Evolutionary conservation across 2,797 vertebrate genomes (phyloP).

Genomic region (Cuniculus paca): DNA sequence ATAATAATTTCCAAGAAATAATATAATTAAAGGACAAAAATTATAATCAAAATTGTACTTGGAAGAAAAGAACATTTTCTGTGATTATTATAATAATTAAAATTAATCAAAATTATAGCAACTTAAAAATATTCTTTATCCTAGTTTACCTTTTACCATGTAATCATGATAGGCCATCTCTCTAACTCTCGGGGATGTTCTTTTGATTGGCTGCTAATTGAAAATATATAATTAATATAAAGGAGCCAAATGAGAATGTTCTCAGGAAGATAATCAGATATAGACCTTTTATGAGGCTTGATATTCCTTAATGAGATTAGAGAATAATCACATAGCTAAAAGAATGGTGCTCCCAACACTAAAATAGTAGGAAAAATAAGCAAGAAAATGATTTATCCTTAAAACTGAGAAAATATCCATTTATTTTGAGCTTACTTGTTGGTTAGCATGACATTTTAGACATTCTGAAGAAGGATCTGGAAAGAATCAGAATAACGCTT

Average conservation of each 20-base stretch:
- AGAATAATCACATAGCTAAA: not conserved
- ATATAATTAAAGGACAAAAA: not conserved
- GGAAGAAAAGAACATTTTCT: constrained; percentile 18
- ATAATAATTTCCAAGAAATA: constrained; percentile 1
- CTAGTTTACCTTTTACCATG: constrained; percentile 42
- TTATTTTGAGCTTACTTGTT: constrained; percentile 36
- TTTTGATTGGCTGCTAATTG: constrained; percentile 29
- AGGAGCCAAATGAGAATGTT: constrained; percentile 23
- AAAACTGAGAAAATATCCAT: not conserved
- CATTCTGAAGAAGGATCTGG: not conserved
- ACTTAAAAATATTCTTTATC: constrained; percentile 55
- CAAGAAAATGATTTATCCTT: not conserved
- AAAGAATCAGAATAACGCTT: constrained; percentile 32
- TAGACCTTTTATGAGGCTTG: not conserved
- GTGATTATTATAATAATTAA: constrained; percentile 23
- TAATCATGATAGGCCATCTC: not conserved
- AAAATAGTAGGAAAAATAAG: not conserved
- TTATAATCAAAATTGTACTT: not conserved
- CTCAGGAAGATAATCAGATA: not conserved
- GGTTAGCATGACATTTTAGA: constrained; percentile 13
- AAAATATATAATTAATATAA: constrained; percentile 55
- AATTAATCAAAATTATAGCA: not conserved
- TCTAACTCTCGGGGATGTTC: not conserved
- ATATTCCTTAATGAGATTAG: constrained; percentile 9
- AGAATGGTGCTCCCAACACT: not conserved